phyloP scores from a whole-genome alignment of 2,113 vertebrate species.

The Sphyrna mokarran region DNA sequence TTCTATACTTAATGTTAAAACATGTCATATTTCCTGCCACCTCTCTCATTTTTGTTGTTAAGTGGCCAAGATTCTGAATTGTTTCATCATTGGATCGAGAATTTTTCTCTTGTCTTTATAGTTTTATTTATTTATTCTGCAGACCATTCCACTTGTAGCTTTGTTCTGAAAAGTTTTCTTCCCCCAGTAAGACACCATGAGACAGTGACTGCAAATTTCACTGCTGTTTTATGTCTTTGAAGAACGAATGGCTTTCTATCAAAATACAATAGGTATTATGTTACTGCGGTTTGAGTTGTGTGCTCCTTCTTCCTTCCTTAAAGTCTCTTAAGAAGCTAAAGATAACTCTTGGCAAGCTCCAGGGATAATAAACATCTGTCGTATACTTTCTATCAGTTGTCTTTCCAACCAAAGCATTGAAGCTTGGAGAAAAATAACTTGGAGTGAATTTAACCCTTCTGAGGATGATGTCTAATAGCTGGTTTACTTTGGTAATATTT shows the following conservation, averaged over 20 bases:
- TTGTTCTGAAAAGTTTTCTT: neutral
- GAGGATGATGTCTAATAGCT: neutral
- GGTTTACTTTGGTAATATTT: neutral
- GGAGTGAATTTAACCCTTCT: constrained; percentile 10
- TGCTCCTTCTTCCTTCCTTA: constrained; percentile 30
- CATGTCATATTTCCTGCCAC: neutral
- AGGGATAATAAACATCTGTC: constrained; percentile 22
- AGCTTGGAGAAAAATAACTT: neutral
- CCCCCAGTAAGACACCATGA: neutral
- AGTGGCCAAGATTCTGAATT: neutral
- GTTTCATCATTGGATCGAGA: neutral
- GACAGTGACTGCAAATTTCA: neutral
- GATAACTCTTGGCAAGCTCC: constrained; percentile 16
- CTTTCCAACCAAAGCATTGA: constrained; percentile 12
- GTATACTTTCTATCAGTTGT: constrained; percentile 2
- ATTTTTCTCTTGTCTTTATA: neutral
- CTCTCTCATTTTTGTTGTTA: neutral
- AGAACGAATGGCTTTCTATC: neutral
- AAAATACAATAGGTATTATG: constrained; percentile 34
- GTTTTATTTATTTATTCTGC: neutral
- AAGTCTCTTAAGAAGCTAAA: constrained; percentile 30
- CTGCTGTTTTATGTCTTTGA: neutral
- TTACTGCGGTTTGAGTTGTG: constrained; percentile 11
- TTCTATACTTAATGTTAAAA: neutral
- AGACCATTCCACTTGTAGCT: neutral